phyloP scores from a whole-genome alignment of 2,888 invertebrate genomes.

The Rhagium mordax region DNA sequence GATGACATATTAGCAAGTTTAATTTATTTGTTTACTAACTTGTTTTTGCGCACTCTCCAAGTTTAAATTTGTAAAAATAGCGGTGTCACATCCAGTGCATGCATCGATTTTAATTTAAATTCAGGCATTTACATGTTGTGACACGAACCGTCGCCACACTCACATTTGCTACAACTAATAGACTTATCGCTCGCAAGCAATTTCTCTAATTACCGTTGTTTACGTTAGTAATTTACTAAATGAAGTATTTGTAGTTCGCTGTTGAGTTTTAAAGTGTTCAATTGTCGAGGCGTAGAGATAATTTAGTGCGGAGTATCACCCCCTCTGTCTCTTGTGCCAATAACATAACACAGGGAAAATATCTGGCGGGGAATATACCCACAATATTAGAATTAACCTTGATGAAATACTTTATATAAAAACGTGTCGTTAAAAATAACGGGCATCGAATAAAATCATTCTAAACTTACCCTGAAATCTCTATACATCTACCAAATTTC shows the following conservation, averaged over 20 bases:
- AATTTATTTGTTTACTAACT: too few relatives aligned
- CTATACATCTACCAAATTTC: too few relatives aligned
- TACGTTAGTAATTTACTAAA: constrained; percentile 12
- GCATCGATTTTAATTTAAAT: constrained; percentile 18
- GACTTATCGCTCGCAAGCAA: constrained; percentile 7
- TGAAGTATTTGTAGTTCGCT: constrained; percentile 4
- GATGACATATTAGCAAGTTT: too few relatives aligned
- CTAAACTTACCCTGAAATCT: too few relatives aligned
- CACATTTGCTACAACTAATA: neutral
- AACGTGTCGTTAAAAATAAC: too few relatives aligned
- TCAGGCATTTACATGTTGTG: constrained; percentile 7
- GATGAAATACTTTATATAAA: too few relatives aligned
- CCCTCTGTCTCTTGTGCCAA: neutral
- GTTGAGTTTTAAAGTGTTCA: neutral
- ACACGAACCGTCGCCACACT: neutral
- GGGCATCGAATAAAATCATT: too few relatives aligned
- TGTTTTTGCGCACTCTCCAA: neutral
- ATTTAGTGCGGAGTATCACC: neutral
- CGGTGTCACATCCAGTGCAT: neutral
- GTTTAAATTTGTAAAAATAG: neutral
- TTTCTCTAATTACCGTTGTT: constrained; percentile 12
- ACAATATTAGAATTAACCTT: too few relatives aligned
- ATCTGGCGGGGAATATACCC: too few relatives aligned
- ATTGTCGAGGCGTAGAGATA: neutral
- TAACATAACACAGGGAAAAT: too few relatives aligned